These are phyloP conservation scores for Dexiosoma caninum DNA, from an alignment of 2,888 invertebrate species.

Conservation along the genomic window DNA sequence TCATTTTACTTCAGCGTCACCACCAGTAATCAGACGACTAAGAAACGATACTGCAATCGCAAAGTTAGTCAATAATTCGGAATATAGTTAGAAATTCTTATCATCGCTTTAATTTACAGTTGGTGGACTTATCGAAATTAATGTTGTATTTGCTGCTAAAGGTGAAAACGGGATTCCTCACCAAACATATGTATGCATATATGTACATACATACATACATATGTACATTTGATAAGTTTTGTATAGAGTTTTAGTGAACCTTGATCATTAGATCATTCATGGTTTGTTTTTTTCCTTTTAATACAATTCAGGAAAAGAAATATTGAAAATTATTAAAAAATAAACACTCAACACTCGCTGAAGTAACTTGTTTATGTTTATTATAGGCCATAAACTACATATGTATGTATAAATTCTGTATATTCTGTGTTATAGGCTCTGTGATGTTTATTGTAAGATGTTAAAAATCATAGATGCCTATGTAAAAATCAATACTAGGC, in stretches of 20 bases:
- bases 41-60: slow-evolving; percentile 48
- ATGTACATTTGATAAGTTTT: not conserved
- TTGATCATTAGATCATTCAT: slow-evolving; percentile 39
- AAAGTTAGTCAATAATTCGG: not conserved
- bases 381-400: too few relatives aligned
- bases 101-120: slow-evolving; percentile 22
- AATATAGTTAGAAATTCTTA: slow-evolving; percentile 29
- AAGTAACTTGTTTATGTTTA: too few relatives aligned
- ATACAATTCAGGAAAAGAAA: not conserved
- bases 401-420: too few relatives aligned
- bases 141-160: slow-evolving; percentile 21
- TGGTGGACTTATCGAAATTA: slow-evolving; percentile 5
- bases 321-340: not conserved
- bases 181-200: not conserved
- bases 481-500: too few relatives aligned
- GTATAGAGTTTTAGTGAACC: slow-evolving; percentile 2
- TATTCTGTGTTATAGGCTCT: too few relatives aligned
- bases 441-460: too few relatives aligned
- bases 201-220: too few relatives aligned
- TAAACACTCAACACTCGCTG: not conserved
- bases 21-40: slow-evolving; percentile 5
- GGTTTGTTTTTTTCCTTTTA: too few relatives aligned
- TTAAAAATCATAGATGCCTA: too few relatives aligned
- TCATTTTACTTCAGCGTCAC: slow-evolving; percentile 65
- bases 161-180: slow-evolving; percentile 6